Evolutionary conservation across 2,797 vertebrate genomes (phyloP).

Genomic region (Gobionotothen gibberifrons): DNA sequence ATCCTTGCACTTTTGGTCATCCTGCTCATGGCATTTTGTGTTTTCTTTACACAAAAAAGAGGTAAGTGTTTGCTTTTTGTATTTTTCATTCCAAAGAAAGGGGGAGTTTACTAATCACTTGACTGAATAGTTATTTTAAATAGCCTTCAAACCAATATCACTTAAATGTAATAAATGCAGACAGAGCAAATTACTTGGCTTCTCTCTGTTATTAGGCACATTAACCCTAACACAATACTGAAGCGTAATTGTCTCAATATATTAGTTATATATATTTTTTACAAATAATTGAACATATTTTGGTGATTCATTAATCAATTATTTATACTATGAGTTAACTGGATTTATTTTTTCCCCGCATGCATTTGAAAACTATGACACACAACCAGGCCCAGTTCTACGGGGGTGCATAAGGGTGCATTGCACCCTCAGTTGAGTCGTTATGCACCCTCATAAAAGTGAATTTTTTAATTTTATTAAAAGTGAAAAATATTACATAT

Average conservation of each 20-base stretch:
- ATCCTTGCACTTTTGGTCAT: constrained; percentile 21
- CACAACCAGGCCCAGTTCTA: no score
- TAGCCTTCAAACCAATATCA: background rate
- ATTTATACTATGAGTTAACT: background rate
- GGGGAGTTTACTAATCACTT: background rate
- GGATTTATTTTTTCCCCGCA: background rate
- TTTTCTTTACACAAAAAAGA: constrained; percentile 34
- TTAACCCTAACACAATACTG: background rate
- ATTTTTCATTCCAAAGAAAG: background rate
- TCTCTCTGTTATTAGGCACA: background rate
- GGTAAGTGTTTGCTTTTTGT: constrained; percentile 54
- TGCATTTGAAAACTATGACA: background rate
- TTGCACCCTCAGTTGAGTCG: no score
- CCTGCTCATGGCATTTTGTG: constrained; percentile 20
- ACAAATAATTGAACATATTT: background rate
- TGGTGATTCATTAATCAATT: background rate
- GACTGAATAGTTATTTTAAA: background rate
- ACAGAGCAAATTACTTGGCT: background rate
- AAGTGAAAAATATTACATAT: no score
- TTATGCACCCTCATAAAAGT: no score
- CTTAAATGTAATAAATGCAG: no score
- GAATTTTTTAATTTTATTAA: no score
- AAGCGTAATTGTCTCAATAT: background rate
- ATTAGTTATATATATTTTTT: background rate
- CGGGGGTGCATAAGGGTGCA: no score